A percentile compares a stretch with the other conserved stretches of the same genome.
These are phyloP conservation scores for Grammomys dolichurus DNA, from an alignment of 2,113 vertebrate genomes.

Conservation along the genomic window DNA sequence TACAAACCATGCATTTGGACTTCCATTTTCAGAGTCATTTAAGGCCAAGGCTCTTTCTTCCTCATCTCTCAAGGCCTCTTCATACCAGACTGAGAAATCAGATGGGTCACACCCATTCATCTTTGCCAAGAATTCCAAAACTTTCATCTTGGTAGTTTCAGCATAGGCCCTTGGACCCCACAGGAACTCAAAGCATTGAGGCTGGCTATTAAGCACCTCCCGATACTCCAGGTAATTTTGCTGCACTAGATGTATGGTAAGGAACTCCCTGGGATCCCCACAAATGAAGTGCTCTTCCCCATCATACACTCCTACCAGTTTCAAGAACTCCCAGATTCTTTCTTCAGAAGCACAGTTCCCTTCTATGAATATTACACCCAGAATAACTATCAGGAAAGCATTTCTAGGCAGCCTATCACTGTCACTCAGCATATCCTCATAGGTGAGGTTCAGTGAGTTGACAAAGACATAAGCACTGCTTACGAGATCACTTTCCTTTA, in stretches of 20 bases:
- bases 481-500: conserved; percentile 27
- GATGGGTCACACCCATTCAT: not conserved
- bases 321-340: conserved; percentile 55
- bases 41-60: not conserved
- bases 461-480: conserved; percentile 18
- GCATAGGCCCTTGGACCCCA: conserved; percentile 58
- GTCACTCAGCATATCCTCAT: not conserved
- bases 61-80: conserved; percentile 66
- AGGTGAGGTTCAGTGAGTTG: conserved; percentile 56
- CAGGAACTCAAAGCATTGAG: conserved; percentile 3
- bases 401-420: conserved; percentile 56
- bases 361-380: conserved; percentile 62
- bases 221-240: conserved; percentile 53
- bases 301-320: not conserved
- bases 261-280: conserved; percentile 61
- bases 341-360: conserved; percentile 5
- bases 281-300: conserved; percentile 46
- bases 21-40: not conserved
- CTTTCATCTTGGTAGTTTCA: conserved; percentile 63
- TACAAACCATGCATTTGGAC: not conserved
- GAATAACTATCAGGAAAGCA: conserved; percentile 57
- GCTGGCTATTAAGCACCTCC: conserved; percentile 14
- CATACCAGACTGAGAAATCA: conserved; percentile 42
- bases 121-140: conserved; percentile 54
- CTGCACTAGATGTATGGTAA: conserved; percentile 46